A percentile compares a stretch with the other conserved stretches of the same genome.
Evolutionary conservation across 2,113 vertebrate genomes (phyloP).

Genomic region (Chamaetylas fuelleborni): DNA sequence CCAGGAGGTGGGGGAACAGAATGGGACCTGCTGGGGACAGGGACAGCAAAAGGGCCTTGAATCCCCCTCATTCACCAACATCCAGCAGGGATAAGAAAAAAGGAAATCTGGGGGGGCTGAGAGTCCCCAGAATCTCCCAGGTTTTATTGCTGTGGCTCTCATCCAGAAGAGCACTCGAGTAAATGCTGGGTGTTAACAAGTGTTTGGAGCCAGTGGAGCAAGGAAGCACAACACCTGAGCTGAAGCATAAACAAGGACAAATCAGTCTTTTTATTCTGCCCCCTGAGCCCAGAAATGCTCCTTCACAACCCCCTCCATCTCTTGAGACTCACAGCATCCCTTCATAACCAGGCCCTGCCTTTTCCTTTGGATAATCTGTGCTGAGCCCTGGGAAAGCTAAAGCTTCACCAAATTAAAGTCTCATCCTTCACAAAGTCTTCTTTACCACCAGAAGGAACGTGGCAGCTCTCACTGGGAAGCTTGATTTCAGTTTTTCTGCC

Average conservation of each 20-base stretch:
- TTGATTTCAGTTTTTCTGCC: not conserved
- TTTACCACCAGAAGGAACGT: not conserved
- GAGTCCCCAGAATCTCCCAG: not conserved
- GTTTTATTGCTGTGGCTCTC: not conserved
- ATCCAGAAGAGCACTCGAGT: not conserved
- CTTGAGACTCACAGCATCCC: fast-evolving
- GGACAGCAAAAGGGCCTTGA: fast-evolving
- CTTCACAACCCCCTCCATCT: not conserved
- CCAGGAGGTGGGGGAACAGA: not conserved
- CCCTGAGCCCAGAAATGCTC: not conserved
- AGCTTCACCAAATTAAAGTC: not conserved
- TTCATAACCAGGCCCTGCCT: not conserved
- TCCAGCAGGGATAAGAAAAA: fast-evolving
- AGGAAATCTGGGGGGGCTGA: not conserved
- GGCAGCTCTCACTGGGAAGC: not conserved
- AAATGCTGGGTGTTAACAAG: not conserved
- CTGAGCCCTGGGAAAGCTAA: not conserved
- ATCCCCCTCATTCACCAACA: too few species aligned
- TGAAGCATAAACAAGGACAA: not conserved
- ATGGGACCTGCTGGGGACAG: not conserved
- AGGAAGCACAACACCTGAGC: not conserved
- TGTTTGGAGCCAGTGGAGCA: not conserved
- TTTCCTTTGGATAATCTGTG: not conserved
- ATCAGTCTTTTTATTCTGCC: not conserved
- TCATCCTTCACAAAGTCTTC: not conserved